Conservation (phyloP, 2,888 invertebrate species). For the Aleiodes testaceus region DNA sequence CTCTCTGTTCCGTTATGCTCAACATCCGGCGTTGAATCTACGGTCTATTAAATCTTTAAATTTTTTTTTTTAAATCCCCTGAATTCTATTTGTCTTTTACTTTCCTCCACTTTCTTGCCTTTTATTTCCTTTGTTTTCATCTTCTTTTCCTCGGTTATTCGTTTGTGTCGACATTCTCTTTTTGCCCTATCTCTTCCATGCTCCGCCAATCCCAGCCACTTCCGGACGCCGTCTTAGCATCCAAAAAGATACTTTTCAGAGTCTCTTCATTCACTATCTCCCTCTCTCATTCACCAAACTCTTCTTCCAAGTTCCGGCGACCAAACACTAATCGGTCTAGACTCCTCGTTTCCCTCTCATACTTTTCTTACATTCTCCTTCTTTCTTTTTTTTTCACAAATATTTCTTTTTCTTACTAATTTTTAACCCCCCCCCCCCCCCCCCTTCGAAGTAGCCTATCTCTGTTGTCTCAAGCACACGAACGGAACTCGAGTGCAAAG, state of each 20-base stretch:
- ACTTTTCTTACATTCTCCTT: slow-evolving; percentile 31
- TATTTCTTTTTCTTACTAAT: neutral
- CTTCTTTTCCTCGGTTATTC: slow-evolving; percentile 13
- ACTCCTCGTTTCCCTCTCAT: slow-evolving; percentile 55
- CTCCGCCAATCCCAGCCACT: slow-evolving; percentile 49
- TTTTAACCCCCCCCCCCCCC: neutral
- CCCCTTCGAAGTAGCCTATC: neutral
- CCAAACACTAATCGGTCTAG: slow-evolving; percentile 69
- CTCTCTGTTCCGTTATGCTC: slow-evolving; percentile 31
- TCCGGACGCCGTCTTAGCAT: slow-evolving; percentile 48
- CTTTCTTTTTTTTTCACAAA: slow-evolving; percentile 28
- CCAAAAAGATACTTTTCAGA: slow-evolving; percentile 42
- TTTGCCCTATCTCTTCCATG: slow-evolving; percentile 45
- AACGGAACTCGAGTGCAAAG: slow-evolving; percentile 35
- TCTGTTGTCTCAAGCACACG: slow-evolving; percentile 39
- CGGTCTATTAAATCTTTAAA: slow-evolving; percentile 66
- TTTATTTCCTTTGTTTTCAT: slow-evolving; percentile 16
- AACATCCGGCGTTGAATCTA: slow-evolving; percentile 48
- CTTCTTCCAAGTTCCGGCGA: slow-evolving; percentile 58
- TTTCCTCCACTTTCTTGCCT: slow-evolving; percentile 4
- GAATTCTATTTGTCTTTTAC: slow-evolving; percentile 69
- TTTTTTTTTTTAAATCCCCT: slow-evolving; percentile 47
- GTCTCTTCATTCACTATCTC: slow-evolving; percentile 37
- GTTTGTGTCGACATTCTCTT: slow-evolving; percentile 32
- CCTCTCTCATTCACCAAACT: slow-evolving; percentile 19